phyloP scores from a whole-genome alignment of 2,113 vertebrate species.

The Protobothrops flavoviridis region DNA sequence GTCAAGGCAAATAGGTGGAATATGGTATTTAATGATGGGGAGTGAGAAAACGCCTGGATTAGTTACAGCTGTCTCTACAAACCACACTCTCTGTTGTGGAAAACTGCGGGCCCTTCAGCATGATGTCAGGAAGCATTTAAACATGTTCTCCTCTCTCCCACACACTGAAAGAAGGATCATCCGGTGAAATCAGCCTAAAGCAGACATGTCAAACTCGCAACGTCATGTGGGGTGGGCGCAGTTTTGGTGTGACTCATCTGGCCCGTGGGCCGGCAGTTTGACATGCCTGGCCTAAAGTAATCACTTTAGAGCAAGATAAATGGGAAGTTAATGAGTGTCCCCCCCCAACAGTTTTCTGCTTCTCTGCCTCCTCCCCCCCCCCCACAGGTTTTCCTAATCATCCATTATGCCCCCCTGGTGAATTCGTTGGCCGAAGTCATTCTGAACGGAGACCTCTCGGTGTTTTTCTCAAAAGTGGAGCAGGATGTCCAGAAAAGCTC shows the following conservation, averaged over 20 bases:
- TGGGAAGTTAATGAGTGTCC: background rate
- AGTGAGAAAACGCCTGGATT: background rate
- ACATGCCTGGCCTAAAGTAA: too few species aligned
- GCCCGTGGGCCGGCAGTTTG: too few species aligned
- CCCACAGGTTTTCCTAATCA: constrained; percentile 92
- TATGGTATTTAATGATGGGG: too few species aligned
- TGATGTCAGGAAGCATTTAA: background rate
- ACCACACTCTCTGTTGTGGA: background rate
- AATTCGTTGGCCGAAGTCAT: constrained; percentile 92
- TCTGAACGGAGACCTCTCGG: constrained; percentile 90
- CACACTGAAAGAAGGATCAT: accelerated
- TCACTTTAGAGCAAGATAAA: background rate
- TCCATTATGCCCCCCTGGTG: constrained; percentile 93
- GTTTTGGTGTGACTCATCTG: too few species aligned
- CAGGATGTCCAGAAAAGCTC: constrained; percentile 80
- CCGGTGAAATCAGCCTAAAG: background rate
- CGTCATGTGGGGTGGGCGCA: too few species aligned
- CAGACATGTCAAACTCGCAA: too few species aligned
- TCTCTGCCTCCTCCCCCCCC: constrained; percentile 3
- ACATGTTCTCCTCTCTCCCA: background rate
- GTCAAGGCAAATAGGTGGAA: background rate
- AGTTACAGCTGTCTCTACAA: background rate
- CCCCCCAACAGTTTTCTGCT: background rate
- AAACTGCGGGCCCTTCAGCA: background rate
- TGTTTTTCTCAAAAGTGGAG: constrained; percentile 80